Evolutionary conservation across 2,888 invertebrate species (phyloP).

Genomic region (Himalopsyche anomala): DNA sequence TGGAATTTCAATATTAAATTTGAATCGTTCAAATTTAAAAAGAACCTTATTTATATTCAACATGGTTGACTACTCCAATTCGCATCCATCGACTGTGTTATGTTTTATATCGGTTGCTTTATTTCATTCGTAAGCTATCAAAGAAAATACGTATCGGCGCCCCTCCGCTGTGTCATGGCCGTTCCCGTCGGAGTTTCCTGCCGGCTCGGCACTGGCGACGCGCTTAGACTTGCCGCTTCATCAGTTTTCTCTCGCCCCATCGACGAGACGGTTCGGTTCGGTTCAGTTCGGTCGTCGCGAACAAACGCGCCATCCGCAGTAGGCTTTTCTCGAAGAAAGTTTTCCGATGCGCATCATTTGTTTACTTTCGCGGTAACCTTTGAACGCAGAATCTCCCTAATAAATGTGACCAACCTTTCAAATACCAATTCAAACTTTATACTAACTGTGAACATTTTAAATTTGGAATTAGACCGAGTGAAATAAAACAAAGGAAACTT

Average conservation of each 20-base stretch:
- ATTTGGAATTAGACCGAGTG: too few relatives aligned
- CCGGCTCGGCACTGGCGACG: background rate
- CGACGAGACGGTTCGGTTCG: slow-evolving; percentile 54
- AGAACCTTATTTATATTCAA: too few relatives aligned
- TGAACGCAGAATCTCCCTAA: background rate
- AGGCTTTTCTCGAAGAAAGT: slow-evolving; percentile 49
- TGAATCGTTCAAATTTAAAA: too few relatives aligned
- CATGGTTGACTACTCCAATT: too few relatives aligned
- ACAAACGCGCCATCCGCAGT: slow-evolving; percentile 22
- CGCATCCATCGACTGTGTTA: too few relatives aligned
- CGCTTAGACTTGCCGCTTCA: slow-evolving; percentile 54
- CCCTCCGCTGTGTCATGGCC: slow-evolving; percentile 15
- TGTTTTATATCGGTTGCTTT: too few relatives aligned
- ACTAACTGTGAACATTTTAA: too few relatives aligned
- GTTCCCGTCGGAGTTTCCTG: slow-evolving; percentile 8
- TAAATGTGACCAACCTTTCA: background rate
- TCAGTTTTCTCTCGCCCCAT: slow-evolving; percentile 63
- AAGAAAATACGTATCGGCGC: slow-evolving; percentile 37
- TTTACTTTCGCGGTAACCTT: slow-evolving; percentile 29
- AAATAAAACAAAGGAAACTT: too few relatives aligned
- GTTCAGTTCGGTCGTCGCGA: slow-evolving; percentile 40
- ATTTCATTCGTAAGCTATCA: background rate
- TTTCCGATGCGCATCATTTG: slow-evolving; percentile 41
- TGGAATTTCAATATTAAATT: too few relatives aligned
- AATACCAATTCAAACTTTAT: too few relatives aligned